Base-by-base conservation (phyloP, 2,888 invertebrate genomes). In the Zaprionus bogoriensis region DNA sequence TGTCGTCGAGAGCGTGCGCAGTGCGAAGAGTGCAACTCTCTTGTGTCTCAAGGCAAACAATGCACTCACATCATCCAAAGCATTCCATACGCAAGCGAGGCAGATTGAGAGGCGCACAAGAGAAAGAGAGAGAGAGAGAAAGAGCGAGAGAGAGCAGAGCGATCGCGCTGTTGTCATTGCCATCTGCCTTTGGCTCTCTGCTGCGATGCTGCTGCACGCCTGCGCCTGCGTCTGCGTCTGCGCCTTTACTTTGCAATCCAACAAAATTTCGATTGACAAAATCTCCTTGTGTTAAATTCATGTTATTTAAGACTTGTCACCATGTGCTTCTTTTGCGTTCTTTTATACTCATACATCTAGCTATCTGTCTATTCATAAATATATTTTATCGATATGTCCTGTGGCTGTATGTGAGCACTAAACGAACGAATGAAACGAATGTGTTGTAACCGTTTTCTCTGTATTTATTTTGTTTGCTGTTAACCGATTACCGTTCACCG, bases 231-330 rank as follows among this genome's bases (percentile, higher is more conserved):
- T 36, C 32, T 51, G 30, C 32, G 42, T 36, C 54, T 30, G 42
- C 41, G 2, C 45, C 41, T 44, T 27, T 25, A 48, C 36, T 6
- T 12, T 32, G 25, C 30, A 36, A n/a, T 23, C 25, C 45, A n/a
- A 32, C 58, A 30, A 39, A 7, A 25, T 22, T 27, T 25, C 39
- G 39, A 17, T 51, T 42, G 10, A 38, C 27, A 22, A 41, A 41
- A 41, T 41, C 55, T 59, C 71, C 58, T 68, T 77, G 53, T 67
- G 69, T 20, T 41, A 22, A 39, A 20, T 41, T 41, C 22, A 41
- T 41, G 41, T 41, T 41, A 41, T 41, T 36, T 36, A 14, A n/a
- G n/a, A 36, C 32, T 9, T 36, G 32, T 36, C 32, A 36, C 17
- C 32, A 36, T 36, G 19, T 42, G 32, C 32, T 36, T 36, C 14